phyloP scores from a whole-genome alignment of 2,797 vertebrate genomes.

The Gymnodraco acuticeps region DNA sequence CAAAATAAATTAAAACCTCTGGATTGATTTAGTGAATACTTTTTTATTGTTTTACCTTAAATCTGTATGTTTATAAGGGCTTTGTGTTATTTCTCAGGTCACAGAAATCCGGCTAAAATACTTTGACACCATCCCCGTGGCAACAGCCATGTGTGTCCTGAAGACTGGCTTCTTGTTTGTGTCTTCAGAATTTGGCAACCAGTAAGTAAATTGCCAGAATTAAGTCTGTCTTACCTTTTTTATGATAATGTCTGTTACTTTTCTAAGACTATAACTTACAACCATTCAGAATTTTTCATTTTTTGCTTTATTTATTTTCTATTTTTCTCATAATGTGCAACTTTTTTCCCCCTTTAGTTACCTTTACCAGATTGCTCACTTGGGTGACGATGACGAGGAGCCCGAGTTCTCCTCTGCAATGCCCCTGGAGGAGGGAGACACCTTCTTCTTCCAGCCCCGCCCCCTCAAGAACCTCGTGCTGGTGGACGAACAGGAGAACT shows the following conservation, averaged over 20 bases:
- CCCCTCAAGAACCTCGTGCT: slow-evolving; percentile 97
- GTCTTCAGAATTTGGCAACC: slow-evolving; percentile 98
- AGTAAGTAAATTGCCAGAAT: slow-evolving; percentile 87
- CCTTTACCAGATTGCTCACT: slow-evolving; percentile 98
- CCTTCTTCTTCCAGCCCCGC: slow-evolving; percentile 98
- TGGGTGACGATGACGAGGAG: slow-evolving; percentile 98
- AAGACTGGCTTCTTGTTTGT: slow-evolving; percentile 99
- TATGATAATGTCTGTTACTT: background rate
- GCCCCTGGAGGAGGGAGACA: slow-evolving; percentile 98
- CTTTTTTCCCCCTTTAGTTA: slow-evolving; percentile 83
- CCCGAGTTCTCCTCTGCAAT: slow-evolving; percentile 99
- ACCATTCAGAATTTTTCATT: background rate
- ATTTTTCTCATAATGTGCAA: background rate
- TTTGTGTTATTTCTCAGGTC: slow-evolving; percentile 84
- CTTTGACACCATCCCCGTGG: slow-evolving; percentile 98
- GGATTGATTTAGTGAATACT: background rate
- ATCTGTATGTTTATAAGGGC: background rate
- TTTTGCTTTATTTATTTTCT: background rate
- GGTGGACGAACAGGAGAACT: slow-evolving; percentile 96
- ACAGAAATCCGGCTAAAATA: slow-evolving; percentile 98
- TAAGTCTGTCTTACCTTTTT: background rate
- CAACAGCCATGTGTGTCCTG: slow-evolving; percentile 97
- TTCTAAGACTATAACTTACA: background rate
- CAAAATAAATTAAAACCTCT: background rate
- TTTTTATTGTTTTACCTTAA: too few species aligned